Percentiles rank a stretch among this genome's conserved stretches.
Evolutionary conservation across 1,140 invertebrate genomes (phyloP).

Genomic region (Drosophila orena): DNA sequence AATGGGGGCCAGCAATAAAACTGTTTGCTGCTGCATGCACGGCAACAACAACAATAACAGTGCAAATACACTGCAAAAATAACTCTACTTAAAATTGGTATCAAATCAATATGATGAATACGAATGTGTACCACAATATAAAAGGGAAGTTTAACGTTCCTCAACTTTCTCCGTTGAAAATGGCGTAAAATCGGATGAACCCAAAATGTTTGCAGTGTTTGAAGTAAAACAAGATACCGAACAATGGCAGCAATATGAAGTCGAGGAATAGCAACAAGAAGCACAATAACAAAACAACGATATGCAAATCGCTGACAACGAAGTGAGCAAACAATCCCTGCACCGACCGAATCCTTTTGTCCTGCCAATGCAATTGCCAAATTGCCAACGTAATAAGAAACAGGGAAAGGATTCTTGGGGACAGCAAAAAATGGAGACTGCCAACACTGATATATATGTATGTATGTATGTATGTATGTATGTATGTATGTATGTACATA

Average conservation of each 20-base stretch:
- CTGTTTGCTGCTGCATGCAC: slow-evolving; percentile 65
- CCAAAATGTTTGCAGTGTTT: background rate
- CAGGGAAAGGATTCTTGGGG: slow-evolving; percentile 34
- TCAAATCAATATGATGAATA: too few relatives aligned
- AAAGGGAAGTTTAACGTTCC: too few relatives aligned
- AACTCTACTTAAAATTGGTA: too few relatives aligned
- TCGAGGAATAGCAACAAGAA: slow-evolving; percentile 33
- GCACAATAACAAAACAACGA: slow-evolving; percentile 42
- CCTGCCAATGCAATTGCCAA: slow-evolving; percentile 43
- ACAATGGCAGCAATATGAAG: slow-evolving; percentile 46
- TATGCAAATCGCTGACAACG: slow-evolving; percentile 62
- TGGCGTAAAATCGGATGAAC: too few relatives aligned
- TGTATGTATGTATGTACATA: background rate
- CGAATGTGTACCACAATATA: too few relatives aligned
- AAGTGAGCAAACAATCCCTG: slow-evolving; percentile 47
- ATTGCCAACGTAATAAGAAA: slow-evolving; percentile 51
- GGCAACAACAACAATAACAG: slow-evolving; percentile 29
- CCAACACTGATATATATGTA: slow-evolving; percentile 6
- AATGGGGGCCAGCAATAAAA: slow-evolving; percentile 62
- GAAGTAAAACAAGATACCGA: slow-evolving; percentile 26
- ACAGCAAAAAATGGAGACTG: background rate
- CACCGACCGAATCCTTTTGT: slow-evolving; percentile 39
- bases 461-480: too few relatives aligned
- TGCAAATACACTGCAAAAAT: background rate
- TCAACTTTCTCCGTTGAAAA: too few relatives aligned